Evolutionary conservation across 1,140 invertebrate species (phyloP).

Genomic region (Anastrepha obliqua): DNA sequence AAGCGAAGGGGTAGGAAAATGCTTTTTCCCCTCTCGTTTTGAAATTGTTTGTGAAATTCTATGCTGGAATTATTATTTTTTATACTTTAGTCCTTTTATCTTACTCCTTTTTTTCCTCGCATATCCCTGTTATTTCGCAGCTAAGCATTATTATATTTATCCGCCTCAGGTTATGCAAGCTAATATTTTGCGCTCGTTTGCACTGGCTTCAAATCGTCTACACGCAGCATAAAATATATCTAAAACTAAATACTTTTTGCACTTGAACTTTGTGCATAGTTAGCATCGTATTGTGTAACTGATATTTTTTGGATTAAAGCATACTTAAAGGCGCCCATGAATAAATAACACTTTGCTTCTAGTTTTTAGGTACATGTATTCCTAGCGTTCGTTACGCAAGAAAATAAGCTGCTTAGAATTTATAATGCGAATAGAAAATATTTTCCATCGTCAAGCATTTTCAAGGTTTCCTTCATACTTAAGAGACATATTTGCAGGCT

Average conservation of each 20-base stretch:
- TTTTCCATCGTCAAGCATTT: constrained; percentile 11
- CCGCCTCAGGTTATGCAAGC: background rate
- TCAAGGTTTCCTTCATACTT: background rate
- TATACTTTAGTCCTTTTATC: background rate
- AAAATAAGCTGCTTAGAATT: background rate
- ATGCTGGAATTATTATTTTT: constrained; percentile 11
- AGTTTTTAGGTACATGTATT: background rate
- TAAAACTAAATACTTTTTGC: background rate
- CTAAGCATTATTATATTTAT: constrained; percentile 4
- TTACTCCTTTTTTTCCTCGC: background rate
- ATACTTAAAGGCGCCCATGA: background rate
- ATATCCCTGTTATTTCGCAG: background rate
- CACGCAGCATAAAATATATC: background rate
- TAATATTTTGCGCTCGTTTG: background rate
- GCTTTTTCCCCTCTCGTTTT: background rate
- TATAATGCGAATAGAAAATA: background rate
- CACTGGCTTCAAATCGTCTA: background rate
- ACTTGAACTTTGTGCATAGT: background rate
- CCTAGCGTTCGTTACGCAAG: background rate
- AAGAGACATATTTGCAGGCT: background rate
- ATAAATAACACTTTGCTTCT: background rate
- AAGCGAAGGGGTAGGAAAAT: background rate
- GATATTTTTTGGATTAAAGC: background rate
- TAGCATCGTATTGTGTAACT: background rate
- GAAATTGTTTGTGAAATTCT: background rate